Evolutionary conservation across 2,797 vertebrate genomes (phyloP).

Genomic region (Sebastes vulpes): DNA sequence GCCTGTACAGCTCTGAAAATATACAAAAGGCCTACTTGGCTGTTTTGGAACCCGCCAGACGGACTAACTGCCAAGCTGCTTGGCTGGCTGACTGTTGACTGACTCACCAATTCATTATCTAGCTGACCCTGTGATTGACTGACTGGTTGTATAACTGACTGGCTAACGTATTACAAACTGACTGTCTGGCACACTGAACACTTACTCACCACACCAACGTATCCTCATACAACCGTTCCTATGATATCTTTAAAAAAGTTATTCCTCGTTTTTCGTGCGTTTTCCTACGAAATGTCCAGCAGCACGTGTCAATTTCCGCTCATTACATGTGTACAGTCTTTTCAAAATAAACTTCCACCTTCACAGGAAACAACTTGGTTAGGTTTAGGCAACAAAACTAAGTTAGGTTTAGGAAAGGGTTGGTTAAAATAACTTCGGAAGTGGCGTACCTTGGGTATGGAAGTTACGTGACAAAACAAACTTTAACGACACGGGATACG

Average conservation of each 20-base stretch:
- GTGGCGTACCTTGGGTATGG: neutral
- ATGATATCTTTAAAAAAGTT: too few species aligned
- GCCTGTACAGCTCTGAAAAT: slow-evolving; percentile 70
- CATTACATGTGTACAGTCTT: neutral
- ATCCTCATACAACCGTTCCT: neutral
- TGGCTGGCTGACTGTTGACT: neutral
- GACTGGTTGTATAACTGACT: slow-evolving; percentile 9
- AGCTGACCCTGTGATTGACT: neutral
- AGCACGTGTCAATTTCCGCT: neutral
- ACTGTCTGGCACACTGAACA: neutral
- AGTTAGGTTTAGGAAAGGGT: too few species aligned
- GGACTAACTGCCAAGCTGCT: neutral
- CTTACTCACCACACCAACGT: neutral
- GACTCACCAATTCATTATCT: neutral
- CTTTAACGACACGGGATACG: too few species aligned
- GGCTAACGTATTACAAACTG: neutral
- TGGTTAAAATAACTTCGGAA: neutral
- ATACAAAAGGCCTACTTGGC: slow-evolving; percentile 66
- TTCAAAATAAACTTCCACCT: neutral
- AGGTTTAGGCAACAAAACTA: too few species aligned
- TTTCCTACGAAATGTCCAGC: neutral
- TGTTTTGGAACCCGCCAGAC: slow-evolving; percentile 11
- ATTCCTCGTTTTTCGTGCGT: too few species aligned
- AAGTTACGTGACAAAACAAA: too few species aligned
- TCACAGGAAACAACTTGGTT: neutral